phyloP scores from a whole-genome alignment of 2,113 vertebrate genomes.

The Mus musculus region GRCm39 chrX:49967501-49968000 shows the following conservation, averaged over 20 bases:
- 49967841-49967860: no score
- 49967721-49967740: constrained; percentile 51
- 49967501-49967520: background rate
- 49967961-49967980: no score
- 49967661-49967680: background rate
- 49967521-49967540: background rate
- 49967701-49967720: constrained; percentile 13
- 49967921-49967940: no score
- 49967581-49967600: constrained; percentile 17
- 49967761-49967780: background rate
- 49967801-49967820: constrained; percentile 16
- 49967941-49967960: no score
- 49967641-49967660: no score
- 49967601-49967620: background rate
- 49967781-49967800: constrained; percentile 15
- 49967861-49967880: no score
- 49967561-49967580: background rate
- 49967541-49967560: background rate
- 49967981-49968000: no score
- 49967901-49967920: no score
- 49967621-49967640: background rate
- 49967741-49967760: background rate
- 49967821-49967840: background rate
- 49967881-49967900: no score
- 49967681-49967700: constrained; percentile 1